Conservation (phyloP, 30 jellyfish, hydroid and myxozoan genomes). For the Chironex yamaguchii region DNA sequence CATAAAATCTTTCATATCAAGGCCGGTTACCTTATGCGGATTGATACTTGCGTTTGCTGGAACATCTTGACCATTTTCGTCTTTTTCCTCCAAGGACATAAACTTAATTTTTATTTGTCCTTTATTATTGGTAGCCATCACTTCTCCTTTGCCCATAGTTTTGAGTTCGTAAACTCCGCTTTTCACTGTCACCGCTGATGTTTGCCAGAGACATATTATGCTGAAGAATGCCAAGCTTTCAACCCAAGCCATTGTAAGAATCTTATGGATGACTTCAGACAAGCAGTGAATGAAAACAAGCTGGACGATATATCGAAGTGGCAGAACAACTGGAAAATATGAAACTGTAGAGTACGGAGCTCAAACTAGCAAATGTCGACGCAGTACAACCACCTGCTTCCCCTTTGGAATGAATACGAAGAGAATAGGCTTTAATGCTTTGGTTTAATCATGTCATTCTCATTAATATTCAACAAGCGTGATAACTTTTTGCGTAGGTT, state of each 20-base stretch:
- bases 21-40: neutral
- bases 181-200: neutral
- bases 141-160: neutral
- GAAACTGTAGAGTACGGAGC: too few species aligned
- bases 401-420: neutral
- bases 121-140: too few species aligned
- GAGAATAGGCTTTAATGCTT: neutral
- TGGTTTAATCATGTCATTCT: neutral
- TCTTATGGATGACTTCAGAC: too few species aligned
- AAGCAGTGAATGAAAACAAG: too few species aligned
- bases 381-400: neutral
- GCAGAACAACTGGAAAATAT: too few species aligned
- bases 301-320: too few species aligned
- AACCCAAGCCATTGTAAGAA: neutral
- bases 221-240: neutral
- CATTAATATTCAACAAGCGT: neutral
- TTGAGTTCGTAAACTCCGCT: neutral
- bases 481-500: too few species aligned
- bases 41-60: neutral
- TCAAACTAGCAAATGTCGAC: neutral
- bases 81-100: neutral
- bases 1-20: neutral
- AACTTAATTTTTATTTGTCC: neutral
- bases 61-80: neutral
- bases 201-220: neutral